Percentiles rank a stretch among this genome's conserved stretches.
These are phyloP conservation scores for Balaeniceps rex DNA, from an alignment of 2,113 vertebrate species.

Conservation along the genomic window DNA sequence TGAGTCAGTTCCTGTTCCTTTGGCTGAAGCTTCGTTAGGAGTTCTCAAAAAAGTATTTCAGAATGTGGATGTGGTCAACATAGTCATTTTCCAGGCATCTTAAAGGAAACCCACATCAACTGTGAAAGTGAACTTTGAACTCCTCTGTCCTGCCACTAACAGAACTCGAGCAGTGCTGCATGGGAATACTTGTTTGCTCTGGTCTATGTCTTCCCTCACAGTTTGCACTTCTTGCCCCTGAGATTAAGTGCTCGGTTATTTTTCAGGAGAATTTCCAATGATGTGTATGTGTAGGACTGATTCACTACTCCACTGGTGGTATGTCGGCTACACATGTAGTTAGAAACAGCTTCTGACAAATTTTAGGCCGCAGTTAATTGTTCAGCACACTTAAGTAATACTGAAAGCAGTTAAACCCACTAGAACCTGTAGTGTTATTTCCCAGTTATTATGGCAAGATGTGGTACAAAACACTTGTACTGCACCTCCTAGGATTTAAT, in stretches of 20 bases:
- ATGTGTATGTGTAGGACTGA: not conserved
- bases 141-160: conserved; percentile 74
- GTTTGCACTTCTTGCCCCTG: not conserved
- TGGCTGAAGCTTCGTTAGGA: conserved; percentile 80
- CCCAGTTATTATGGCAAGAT: not conserved
- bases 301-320: not conserved
- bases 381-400: not conserved
- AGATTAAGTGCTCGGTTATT: not conserved
- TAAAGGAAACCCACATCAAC: conserved; percentile 99
- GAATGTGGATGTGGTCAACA: conserved; percentile 96
- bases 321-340: accelerated
- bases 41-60: conserved; percentile 84
- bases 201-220: not conserved
- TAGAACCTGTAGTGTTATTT: not conserved
- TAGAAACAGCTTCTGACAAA: not conserved
- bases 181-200: not conserved
- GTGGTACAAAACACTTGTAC: not conserved
- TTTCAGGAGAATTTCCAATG: not conserved
- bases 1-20: conserved; percentile 94
- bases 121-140: conserved; percentile 84
- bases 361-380: not conserved
- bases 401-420: not conserved
- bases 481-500: not conserved
- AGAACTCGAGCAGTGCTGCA: conserved; percentile 48
- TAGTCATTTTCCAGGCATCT: conserved; percentile 97